Conservation (phyloP, 2,797 vertebrate genomes). For the Sebastes trivittatus region DNA sequence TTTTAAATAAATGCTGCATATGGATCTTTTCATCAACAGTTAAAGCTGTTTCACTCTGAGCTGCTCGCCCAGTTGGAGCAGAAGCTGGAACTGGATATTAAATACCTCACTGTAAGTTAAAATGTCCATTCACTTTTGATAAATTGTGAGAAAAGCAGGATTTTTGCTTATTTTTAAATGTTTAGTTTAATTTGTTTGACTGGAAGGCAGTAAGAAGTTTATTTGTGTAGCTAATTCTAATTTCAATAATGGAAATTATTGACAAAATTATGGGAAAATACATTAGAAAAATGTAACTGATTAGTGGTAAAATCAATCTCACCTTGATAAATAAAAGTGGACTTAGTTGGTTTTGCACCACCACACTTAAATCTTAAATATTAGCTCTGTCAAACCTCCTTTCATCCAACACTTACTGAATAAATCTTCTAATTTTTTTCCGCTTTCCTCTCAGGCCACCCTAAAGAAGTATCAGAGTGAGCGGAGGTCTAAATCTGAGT, state of each 20-base stretch:
- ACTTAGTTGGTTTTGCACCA: background rate
- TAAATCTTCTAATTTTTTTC: background rate
- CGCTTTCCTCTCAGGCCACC: constrained; percentile 77
- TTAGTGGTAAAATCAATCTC: background rate
- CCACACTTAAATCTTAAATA: background rate
- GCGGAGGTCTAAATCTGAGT: constrained; percentile 85
- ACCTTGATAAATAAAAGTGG: background rate
- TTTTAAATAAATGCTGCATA: background rate
- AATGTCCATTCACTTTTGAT: background rate
- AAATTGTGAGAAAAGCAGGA: background rate
- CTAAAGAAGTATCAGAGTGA: constrained; percentile 90
- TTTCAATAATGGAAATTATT: background rate
- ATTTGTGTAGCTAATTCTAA: background rate
- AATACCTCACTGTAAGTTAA: constrained; percentile 86
- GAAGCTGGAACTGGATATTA: constrained; percentile 88
- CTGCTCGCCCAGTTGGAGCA: constrained; percentile 88
- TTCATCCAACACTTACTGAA: background rate
- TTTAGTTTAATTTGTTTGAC: background rate
- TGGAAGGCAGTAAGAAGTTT: background rate
- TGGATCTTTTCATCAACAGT: constrained; percentile 63
- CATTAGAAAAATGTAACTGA: background rate
- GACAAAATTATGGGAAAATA: background rate
- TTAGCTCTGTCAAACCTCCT: background rate
- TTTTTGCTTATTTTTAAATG: background rate
- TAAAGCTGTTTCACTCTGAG: constrained; percentile 89